Conservation (phyloP, 2,888 invertebrate genomes). For the Euclidia mi region DNA sequence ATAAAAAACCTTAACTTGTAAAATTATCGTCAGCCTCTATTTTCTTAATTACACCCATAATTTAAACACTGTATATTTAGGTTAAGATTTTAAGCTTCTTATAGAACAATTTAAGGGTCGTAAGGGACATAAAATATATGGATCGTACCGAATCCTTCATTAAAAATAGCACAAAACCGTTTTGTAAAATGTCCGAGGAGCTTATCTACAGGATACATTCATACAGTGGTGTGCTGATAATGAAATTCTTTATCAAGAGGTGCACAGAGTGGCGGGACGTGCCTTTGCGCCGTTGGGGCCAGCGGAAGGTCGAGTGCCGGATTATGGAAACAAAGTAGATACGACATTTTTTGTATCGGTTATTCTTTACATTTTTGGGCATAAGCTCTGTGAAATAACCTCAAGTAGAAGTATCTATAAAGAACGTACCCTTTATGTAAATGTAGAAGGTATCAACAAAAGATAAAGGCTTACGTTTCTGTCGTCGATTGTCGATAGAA, state of each 20-base stretch:
- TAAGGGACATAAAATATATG: slow-evolving; percentile 41
- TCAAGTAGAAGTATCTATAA: slow-evolving; percentile 10
- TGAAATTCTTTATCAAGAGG: slow-evolving; percentile 84
- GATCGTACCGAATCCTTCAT: slow-evolving; percentile 43
- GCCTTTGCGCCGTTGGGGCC: slow-evolving; percentile 56
- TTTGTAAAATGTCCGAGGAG: slow-evolving; percentile 55
- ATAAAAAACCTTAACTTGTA: too few relatives aligned
- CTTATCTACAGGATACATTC: slow-evolving; percentile 73
- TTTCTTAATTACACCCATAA: too few relatives aligned
- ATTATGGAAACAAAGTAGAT: slow-evolving; percentile 53
- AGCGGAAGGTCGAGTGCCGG: slow-evolving; percentile 58
- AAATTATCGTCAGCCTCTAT: too few relatives aligned
- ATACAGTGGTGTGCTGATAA: slow-evolving; percentile 75
- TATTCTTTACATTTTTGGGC: slow-evolving; percentile 21
- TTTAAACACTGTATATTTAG: not conserved
- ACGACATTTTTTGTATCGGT: slow-evolving; percentile 36
- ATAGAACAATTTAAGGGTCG: slow-evolving; percentile 16
- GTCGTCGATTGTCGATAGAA: not conserved
- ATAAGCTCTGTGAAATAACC: slow-evolving; percentile 17
- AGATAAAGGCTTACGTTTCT: not conserved
- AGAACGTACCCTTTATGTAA: slow-evolving; percentile 1
- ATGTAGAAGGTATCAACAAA: not conserved
- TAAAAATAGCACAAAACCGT: slow-evolving; percentile 47
- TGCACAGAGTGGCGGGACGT: slow-evolving; percentile 74
- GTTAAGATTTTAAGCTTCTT: slow-evolving; percentile 22